phyloP scores from a whole-genome alignment of 2,113 vertebrate species.

The Corvus cornix region DNA sequence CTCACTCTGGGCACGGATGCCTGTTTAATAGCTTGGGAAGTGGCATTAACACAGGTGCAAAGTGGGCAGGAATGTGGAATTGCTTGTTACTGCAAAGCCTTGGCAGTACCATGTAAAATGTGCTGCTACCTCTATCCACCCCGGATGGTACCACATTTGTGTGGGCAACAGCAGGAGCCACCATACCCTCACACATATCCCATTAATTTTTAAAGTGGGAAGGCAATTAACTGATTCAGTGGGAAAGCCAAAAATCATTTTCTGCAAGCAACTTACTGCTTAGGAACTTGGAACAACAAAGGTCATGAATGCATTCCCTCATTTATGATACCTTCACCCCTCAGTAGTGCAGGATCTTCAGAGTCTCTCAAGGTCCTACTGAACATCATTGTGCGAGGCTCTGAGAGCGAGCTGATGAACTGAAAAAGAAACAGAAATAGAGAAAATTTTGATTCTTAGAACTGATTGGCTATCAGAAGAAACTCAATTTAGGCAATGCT shows the following conservation, averaged over 20 bases:
- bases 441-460: background rate
- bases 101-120: background rate
- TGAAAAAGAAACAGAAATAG: background rate
- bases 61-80: background rate
- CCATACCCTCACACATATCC: background rate
- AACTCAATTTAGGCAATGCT: background rate
- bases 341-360: background rate
- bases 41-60: background rate
- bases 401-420: background rate
- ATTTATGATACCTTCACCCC: background rate
- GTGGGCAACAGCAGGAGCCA: background rate
- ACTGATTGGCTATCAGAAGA: background rate
- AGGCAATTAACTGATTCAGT: background rate
- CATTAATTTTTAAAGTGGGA: background rate
- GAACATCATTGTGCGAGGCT: background rate
- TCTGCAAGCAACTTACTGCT: background rate
- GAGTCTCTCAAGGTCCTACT: background rate
- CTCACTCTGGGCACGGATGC: conserved; percentile 3
- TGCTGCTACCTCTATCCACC: background rate
- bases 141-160: rapidly evolving
- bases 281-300: background rate
- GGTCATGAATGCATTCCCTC: background rate
- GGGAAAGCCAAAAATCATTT: background rate
- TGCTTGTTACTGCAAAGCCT: conserved; percentile 4
- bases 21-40: conserved; percentile 45